A percentile compares a stretch with the other conserved stretches of the same genome.
These are phyloP conservation scores for Scopus umbretta DNA, from an alignment of 2,113 vertebrate species.

Conservation along the genomic window DNA sequence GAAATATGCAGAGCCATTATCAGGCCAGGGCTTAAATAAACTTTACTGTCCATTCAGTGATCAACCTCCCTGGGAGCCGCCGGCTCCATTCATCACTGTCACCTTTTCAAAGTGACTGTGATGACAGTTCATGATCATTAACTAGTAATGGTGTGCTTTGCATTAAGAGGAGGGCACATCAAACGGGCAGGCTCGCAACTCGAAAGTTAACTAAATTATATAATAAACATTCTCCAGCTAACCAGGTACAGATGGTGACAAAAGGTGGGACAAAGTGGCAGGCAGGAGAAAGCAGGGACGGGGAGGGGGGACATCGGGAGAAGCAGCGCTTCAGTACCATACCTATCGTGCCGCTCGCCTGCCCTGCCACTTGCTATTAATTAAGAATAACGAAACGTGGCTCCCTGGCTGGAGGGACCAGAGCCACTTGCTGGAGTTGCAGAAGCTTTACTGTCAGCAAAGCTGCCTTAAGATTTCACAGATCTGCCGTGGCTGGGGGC, in stretches of 20 bases:
- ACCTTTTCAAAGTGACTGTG: slow-evolving; percentile 77
- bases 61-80: slow-evolving; percentile 68
- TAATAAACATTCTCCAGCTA: slow-evolving; percentile 57
- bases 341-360: background rate
- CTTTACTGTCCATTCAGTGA: slow-evolving; percentile 76
- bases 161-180: slow-evolving; percentile 77
- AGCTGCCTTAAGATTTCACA: background rate
- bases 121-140: slow-evolving; percentile 84
- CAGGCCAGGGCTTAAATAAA: slow-evolving; percentile 80
- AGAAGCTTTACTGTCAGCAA: background rate
- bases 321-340: rapidly evolving
- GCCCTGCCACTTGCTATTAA: background rate
- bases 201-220: slow-evolving; percentile 56
- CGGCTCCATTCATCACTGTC: slow-evolving; percentile 79
- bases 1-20: slow-evolving; percentile 74
- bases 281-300: background rate
- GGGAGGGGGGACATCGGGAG: rapidly evolving
- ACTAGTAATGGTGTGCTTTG: slow-evolving; percentile 80
- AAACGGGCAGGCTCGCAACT: slow-evolving; percentile 56
- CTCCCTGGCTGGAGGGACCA: background rate
- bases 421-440: rapidly evolving
- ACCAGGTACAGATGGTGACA: slow-evolving; percentile 64
- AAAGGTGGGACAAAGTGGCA: slow-evolving; percentile 36
- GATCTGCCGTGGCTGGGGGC: background rate
- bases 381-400: background rate